These are phyloP conservation scores for Melanotaenia pygmaea DNA, from an alignment of 2,797 vertebrate genomes.

Conservation along the genomic window DNA sequence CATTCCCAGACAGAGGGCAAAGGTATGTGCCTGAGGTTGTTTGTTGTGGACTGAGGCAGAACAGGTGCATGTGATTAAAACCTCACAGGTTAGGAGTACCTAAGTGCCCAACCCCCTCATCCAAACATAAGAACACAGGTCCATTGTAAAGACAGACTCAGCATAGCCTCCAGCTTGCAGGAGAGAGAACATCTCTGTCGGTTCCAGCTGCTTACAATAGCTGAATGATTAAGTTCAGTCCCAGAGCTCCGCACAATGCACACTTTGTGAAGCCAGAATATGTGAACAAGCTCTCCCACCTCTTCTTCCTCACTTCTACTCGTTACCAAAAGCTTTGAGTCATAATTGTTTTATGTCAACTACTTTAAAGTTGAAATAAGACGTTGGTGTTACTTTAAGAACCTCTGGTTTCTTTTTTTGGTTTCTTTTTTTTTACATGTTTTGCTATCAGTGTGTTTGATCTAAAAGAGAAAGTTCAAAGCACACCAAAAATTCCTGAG, in stretches of 20 bases:
- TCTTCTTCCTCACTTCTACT: constrained; percentile 41
- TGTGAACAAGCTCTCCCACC: constrained; percentile 40
- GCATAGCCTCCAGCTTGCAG: constrained; percentile 40
- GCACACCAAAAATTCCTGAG: constrained; percentile 49
- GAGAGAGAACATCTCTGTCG: constrained; percentile 53
- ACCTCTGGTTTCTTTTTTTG: constrained; percentile 2
- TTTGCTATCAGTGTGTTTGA: constrained; percentile 42
- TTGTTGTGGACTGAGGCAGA: constrained; percentile 43
- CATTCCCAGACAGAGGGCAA: constrained; percentile 44
- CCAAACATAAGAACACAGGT: constrained; percentile 57
- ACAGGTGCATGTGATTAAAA: constrained; percentile 69
- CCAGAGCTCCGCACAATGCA: constrained; percentile 62
- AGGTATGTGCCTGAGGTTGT: constrained; percentile 38
- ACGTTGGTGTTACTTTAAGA: constrained; percentile 23
- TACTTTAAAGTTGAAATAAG: constrained; percentile 29
- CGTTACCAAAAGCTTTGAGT: constrained; percentile 38
- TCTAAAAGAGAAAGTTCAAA: constrained; percentile 52
- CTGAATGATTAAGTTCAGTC: constrained; percentile 68
- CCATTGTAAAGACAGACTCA: constrained; percentile 61
- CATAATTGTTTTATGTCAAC: constrained; percentile 36
- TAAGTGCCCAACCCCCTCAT: constrained; percentile 34
- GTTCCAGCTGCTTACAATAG: constrained; percentile 72
- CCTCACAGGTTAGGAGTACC: constrained; percentile 32
- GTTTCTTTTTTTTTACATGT: constrained; percentile 15
- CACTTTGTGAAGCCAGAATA: constrained; percentile 60